Conservation (phyloP, 2,113 vertebrate genomes). For the Pseudolaguvia tuberculata region DNA sequence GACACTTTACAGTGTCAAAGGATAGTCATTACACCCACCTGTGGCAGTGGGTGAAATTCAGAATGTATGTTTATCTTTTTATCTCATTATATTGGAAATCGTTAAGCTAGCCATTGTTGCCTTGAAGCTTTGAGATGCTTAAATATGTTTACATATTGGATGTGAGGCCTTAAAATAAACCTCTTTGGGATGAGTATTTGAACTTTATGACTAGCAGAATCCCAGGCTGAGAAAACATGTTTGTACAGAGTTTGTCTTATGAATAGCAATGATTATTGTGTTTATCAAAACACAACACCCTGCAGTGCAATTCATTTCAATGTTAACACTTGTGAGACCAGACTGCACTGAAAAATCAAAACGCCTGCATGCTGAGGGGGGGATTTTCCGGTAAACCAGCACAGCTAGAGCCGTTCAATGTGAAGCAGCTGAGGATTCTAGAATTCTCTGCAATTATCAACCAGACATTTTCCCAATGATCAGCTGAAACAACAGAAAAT, state of each 20-base stretch:
- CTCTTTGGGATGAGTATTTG: conserved; percentile 22
- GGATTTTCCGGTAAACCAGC: conserved; percentile 5
- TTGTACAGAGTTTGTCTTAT: conserved; percentile 38
- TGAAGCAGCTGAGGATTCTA: neutral
- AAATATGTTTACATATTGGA: neutral
- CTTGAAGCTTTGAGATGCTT: neutral
- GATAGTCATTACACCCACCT: neutral
- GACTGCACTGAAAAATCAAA: conserved; percentile 15
- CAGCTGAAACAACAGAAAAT: neutral
- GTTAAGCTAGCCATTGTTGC: neutral
- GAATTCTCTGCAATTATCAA: neutral
- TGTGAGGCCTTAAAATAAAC: neutral
- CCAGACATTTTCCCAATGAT: neutral
- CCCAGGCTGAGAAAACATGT: conserved; percentile 36
- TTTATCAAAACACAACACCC: conserved; percentile 44
- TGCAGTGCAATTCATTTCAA: conserved; percentile 31
- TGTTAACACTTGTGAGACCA: conserved; percentile 18
- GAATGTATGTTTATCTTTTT: neutral
- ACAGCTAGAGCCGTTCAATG: neutral
- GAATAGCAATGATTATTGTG: conserved; percentile 40
- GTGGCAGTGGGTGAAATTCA: neutral
- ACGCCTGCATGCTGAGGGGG: neutral
- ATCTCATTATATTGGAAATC: neutral
- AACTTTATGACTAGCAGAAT: conserved; percentile 36
- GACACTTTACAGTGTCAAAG: neutral